Base-by-base conservation (phyloP, 2,797 vertebrate species). In the Delichon dasypus region DNA sequence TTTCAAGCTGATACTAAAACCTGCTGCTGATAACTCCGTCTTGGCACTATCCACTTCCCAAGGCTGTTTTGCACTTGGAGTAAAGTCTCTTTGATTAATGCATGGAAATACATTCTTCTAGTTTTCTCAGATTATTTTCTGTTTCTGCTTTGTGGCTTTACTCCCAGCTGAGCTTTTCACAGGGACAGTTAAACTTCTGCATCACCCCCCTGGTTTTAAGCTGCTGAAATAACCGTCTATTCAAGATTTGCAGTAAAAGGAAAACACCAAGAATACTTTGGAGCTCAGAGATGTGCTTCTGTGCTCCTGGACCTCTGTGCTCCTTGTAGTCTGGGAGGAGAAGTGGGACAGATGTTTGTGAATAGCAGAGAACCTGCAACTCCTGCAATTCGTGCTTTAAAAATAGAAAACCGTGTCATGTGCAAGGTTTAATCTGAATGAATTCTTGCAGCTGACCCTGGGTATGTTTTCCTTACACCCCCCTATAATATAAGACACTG, bases 1-100 rank as follows among this genome's bases (percentile, higher is more conserved):
- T 81, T 85, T 70, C 54, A 86, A 87, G 79, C 60, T 74, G 75
- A 82, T 74, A 68, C n/a, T 93, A 51, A 92, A 92, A 79, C 3
- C 16, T 54, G 21, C 14, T 78, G 17, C 48, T 65, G 70, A 32
- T 50, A 80, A 80, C 21, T 91, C 40, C 23, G 89, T 38, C 44
- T 85, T 50, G 23, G 25, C 15, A 11, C 30, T 40, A n/a, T 50
- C 38, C 58, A 57, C 67, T 84, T 88, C n/a, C 54, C 76, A 75
- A 75, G 42, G 40, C 50, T 88, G 62, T 62, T 94, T 78, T 89
- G 55, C 64, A 66, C 42, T 57, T 85, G 74, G 7, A 85, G 15
- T 32, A n/a, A 74, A 66, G 22, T 44, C 61, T 90, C 42, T 90
- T 77, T 89, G 62, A 88, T 89, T 90, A 90, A 70, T 51, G 66